These are phyloP conservation scores for Lethocerus indicus DNA, from an alignment of 1,140 invertebrate species.

Conservation along the genomic window DNA sequence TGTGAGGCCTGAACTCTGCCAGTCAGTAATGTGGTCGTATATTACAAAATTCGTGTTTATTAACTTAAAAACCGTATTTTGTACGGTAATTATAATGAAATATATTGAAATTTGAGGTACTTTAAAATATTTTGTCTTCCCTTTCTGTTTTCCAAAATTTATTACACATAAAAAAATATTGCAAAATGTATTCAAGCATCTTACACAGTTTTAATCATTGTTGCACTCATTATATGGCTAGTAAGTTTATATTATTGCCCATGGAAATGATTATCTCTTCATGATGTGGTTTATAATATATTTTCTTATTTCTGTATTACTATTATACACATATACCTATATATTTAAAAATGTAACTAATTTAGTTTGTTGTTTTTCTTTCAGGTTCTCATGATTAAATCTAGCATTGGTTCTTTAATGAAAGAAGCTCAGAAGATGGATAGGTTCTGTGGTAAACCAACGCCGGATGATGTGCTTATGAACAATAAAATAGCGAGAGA, in stretches of 20 bases:
- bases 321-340: neutral
- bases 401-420: conserved; percentile 1
- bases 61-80: too few relatives aligned
- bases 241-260: neutral
- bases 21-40: too few relatives aligned
- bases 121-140: too few relatives aligned
- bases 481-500: conserved; percentile 12
- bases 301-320: neutral
- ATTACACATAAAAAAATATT: too few relatives aligned
- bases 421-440: conserved; percentile 1
- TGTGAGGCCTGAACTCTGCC: neutral
- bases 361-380: too few relatives aligned
- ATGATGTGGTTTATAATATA: neutral
- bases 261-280: neutral
- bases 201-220: neutral
- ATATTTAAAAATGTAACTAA: neutral
- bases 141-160: too few relatives aligned
- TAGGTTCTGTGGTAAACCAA: conserved; percentile 1
- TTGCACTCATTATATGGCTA: neutral
- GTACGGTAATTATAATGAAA: too few relatives aligned
- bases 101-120: too few relatives aligned
- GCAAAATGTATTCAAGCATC: too few relatives aligned
- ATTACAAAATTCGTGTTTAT: too few relatives aligned
- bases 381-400: conserved; percentile 8
- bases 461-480: conserved; percentile 2